Conservation (phyloP, 2,888 invertebrate species). For the Tryphoninae sp. region DNA sequence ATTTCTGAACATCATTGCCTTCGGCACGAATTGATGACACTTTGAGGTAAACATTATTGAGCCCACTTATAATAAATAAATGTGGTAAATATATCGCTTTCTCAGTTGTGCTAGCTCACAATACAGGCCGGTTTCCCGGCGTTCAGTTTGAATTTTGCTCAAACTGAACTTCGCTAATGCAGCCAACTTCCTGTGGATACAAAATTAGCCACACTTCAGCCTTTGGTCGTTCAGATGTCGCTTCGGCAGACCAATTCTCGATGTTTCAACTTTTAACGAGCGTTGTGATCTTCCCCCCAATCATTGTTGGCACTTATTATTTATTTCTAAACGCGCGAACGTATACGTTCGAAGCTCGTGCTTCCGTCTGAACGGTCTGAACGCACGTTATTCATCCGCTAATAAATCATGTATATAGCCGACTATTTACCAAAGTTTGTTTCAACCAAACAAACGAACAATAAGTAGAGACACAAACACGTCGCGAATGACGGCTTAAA, state of each 20-base stretch:
- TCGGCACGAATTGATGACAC: conserved; percentile 53
- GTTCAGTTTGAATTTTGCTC: conserved; percentile 31
- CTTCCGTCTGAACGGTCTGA: too few species aligned
- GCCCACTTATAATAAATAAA: background rate
- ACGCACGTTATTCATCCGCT: background rate
- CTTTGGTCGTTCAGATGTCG: too few species aligned
- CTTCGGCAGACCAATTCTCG: too few species aligned
- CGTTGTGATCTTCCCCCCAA: too few species aligned
- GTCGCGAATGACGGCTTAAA: background rate
- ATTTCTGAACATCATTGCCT: conserved; percentile 44
- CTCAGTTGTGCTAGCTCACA: background rate
- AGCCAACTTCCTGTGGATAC: background rate
- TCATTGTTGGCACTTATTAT: background rate
- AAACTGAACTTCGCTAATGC: background rate
- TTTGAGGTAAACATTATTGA: conserved; percentile 51
- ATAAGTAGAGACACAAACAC: background rate
- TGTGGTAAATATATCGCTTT: background rate
- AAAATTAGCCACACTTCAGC: too few species aligned
- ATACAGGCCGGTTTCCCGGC: conserved; percentile 14
- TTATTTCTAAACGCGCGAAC: background rate
- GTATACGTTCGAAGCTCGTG: too few species aligned
- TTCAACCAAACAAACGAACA: background rate
- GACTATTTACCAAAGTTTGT: background rate
- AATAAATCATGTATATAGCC: background rate
- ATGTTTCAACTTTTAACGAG: too few species aligned